These are phyloP conservation scores for Rhagonycha fulva DNA, from an alignment of 2,888 invertebrate species.

Conservation along the genomic window DNA sequence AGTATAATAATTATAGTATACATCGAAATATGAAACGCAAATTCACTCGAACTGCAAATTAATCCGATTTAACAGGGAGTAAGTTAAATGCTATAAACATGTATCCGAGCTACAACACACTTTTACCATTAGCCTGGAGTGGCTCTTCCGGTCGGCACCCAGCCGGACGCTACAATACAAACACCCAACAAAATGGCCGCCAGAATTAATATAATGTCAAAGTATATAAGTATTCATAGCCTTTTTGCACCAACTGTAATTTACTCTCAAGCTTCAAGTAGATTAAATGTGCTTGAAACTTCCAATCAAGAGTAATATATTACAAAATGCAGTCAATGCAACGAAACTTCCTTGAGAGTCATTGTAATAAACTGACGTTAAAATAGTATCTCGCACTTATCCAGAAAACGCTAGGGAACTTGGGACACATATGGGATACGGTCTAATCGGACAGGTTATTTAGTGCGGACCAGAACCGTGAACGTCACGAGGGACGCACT, in stretches of 20 bases:
- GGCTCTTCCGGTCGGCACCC: slow-evolving; percentile 46
- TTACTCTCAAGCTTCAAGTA: slow-evolving; percentile 4
- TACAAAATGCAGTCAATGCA: slow-evolving; percentile 18
- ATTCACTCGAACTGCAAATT: slow-evolving; percentile 37
- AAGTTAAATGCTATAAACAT: slow-evolving; percentile 53
- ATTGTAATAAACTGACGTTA: slow-evolving; percentile 27
- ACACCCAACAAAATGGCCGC: slow-evolving; percentile 41
- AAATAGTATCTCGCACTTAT: slow-evolving; percentile 30
- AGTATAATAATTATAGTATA: slow-evolving; percentile 11
- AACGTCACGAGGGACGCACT: slow-evolving; percentile 48
- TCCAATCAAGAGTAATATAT: slow-evolving; percentile 5
- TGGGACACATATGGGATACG: slow-evolving; percentile 34
- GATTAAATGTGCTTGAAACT: slow-evolving; percentile 9
- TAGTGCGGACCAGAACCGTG: slow-evolving; percentile 43
- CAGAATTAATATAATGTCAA: slow-evolving; percentile 27
- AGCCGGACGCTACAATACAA: slow-evolving; percentile 47
- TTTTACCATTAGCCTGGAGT: slow-evolving; percentile 50
- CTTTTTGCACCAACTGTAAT: slow-evolving; percentile 10
- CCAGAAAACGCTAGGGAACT: slow-evolving; percentile 31
- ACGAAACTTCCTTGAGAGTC: slow-evolving; percentile 5
- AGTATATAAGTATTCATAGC: slow-evolving; percentile 6
- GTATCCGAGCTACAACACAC: slow-evolving; percentile 48
- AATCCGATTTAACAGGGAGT: slow-evolving; percentile 43
- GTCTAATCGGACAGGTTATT: slow-evolving; percentile 45
- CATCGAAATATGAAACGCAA: slow-evolving; percentile 21